Base-by-base conservation (phyloP, 2,888 invertebrate genomes). In the Chironomus tentans region DNA sequence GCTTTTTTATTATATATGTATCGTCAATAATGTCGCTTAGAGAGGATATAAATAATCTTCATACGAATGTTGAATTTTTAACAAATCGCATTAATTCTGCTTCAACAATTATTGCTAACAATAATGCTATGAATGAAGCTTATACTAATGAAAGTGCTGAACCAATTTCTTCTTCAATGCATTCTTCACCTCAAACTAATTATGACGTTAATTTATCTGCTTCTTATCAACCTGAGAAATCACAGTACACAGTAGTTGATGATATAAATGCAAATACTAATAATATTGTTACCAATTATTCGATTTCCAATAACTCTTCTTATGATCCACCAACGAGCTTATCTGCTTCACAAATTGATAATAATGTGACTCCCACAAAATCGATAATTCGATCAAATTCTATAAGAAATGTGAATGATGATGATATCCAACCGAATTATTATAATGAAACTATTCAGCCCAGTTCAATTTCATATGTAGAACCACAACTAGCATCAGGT, bases 61-160 rank as follows among this genome's bases (percentile, higher is more conserved):
- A 84, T 80, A 82, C 84, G 79, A 84, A 84, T 81, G 82, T 84
- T 82, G 84, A 84, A 78, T 83, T 82, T 81, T 81, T 84, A 79
- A 82, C 82, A 47, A 83, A 82, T 81, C 83, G 82, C 78, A 82
- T 84, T 79, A 81, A 80, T 80, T 84, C 80, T 78, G 83, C 68
- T 48, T 24, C 76, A 48, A 46, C 68, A 47, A 68, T 56, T 71
- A 46, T 65, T 65, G 65, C 65, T 18, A 65, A 22, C 65, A 65
- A 65, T 65, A 65, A 65, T 65, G 24, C 13, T 21, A 68, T n/a
- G 2, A 46, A 68, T 74, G 74, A 74, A 74, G 62, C 74, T 38
- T 46, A 68, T 38, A 6, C 13, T 68, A 68, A 65, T 68, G 38
- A 18, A 65, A 47, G n/a, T n/a, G n/a, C n/a, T 21, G 28, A 48